A percentile compares a stretch with the other conserved stretches of the same genome.
phyloP scores from a whole-genome alignment of 2,888 invertebrate genomes.

The Pollenia angustigena region DNA sequence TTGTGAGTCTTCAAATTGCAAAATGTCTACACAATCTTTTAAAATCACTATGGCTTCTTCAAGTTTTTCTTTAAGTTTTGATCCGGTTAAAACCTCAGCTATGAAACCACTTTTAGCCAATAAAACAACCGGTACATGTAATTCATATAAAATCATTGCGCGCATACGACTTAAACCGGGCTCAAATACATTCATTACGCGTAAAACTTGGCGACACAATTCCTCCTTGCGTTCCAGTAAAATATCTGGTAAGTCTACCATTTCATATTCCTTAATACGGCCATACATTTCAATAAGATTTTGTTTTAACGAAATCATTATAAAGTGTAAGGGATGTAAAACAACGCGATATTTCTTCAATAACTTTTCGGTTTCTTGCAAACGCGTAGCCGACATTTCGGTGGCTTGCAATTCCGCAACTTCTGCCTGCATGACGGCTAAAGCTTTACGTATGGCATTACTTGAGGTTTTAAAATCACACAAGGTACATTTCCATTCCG shows the following conservation, averaged over 20 bases:
- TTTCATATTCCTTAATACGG: slow-evolving; percentile 87
- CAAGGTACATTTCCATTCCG: slow-evolving; percentile 83
- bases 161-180: slow-evolving; percentile 92
- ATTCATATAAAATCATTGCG: slow-evolving; percentile 91
- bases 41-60: slow-evolving; percentile 87
- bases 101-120: slow-evolving; percentile 88
- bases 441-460: slow-evolving; percentile 87
- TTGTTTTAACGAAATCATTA: slow-evolving; percentile 88
- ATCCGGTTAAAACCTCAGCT: slow-evolving; percentile 86
- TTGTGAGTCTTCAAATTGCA: slow-evolving; percentile 87
- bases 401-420: slow-evolving; percentile 87
- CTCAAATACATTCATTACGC: slow-evolving; percentile 89
- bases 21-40: slow-evolving; percentile 87
- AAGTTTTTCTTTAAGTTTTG: slow-evolving; percentile 87
- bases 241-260: slow-evolving; percentile 90
- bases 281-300: slow-evolving; percentile 92
- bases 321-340: slow-evolving; percentile 91
- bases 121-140: slow-evolving; percentile 91
- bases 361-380: slow-evolving; percentile 88
- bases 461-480: slow-evolving; percentile 88
- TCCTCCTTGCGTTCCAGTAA: slow-evolving; percentile 90
- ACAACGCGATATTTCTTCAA: slow-evolving; percentile 88
- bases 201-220: slow-evolving; percentile 88
- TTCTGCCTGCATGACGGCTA: slow-evolving; percentile 88
- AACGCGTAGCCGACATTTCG: slow-evolving; percentile 86